phyloP scores from a whole-genome alignment of 2,113 vertebrate species.

The Ptilonorhynchus violaceus region DNA sequence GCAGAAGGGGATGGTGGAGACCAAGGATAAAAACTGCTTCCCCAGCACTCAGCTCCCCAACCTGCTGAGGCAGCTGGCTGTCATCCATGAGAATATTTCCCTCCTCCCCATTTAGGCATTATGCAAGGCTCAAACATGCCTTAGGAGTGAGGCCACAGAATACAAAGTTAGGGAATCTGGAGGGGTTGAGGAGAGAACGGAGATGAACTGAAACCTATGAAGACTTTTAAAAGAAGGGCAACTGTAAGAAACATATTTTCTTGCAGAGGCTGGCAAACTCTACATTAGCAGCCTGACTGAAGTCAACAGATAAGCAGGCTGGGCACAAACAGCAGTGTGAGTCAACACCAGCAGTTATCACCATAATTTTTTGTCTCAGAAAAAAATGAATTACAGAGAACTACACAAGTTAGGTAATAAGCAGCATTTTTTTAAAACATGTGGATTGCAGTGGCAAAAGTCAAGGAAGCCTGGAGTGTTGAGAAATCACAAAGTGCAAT shows the following conservation, averaged over 20 bases:
- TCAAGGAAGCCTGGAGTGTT: not conserved
- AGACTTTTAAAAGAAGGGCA: not conserved
- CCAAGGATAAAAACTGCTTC: not conserved
- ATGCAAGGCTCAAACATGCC: not conserved
- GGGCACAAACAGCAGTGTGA: not conserved
- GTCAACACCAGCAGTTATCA: not conserved
- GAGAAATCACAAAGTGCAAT: not conserved
- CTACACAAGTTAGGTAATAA: not conserved
- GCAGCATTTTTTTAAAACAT: not conserved
- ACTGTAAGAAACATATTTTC: not conserved
- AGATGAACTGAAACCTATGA: not conserved
- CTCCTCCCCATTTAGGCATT: not conserved
- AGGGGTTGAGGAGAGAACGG: fast-evolving
- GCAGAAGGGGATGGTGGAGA: not conserved
- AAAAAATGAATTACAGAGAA: not conserved
- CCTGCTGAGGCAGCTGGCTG: not conserved
- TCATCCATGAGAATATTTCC: not conserved
- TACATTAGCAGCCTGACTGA: not conserved
- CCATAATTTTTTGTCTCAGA: not conserved
- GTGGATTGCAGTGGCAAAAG: not conserved
- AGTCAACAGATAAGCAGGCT: not conserved
- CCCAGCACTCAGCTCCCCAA: not conserved
- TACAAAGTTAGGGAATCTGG: not conserved
- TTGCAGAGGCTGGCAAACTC: not conserved
- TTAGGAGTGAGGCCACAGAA: not conserved